Evolutionary conservation across 2,888 invertebrate species (phyloP).

Genomic region (Epinotia nisella): DNA sequence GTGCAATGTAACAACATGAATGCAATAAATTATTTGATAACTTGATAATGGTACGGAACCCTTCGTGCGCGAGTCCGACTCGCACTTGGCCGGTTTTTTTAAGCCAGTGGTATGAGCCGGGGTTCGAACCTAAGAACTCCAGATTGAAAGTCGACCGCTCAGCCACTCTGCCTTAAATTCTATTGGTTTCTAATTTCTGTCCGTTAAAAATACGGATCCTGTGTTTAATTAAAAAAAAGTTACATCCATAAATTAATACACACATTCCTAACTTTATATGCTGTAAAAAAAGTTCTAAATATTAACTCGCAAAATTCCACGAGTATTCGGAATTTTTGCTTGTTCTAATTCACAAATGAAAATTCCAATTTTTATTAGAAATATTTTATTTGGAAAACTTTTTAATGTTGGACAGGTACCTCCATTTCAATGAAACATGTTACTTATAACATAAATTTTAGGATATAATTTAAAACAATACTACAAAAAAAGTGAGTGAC

Average conservation of each 20-base stretch:
- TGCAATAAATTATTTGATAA: too few species aligned
- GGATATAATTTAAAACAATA: too few species aligned
- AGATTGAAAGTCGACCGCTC: too few species aligned
- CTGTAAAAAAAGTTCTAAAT: background rate
- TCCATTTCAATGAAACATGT: background rate
- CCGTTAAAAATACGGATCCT: background rate
- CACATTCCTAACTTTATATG: background rate
- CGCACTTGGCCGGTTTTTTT: too few species aligned
- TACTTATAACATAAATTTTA: too few species aligned
- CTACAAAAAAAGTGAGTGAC: too few species aligned
- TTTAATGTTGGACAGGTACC: background rate
- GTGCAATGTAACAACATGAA: too few species aligned
- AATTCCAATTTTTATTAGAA: background rate
- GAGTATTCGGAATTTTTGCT: background rate
- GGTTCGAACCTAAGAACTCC: too few species aligned
- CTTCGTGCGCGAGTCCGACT: too few species aligned
- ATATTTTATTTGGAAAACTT: background rate
- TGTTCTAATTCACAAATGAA: slow-evolving; percentile 1
- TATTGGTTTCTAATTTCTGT: background rate
- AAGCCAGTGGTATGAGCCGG: too few species aligned
- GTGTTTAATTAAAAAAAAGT: background rate
- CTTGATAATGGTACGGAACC: too few species aligned
- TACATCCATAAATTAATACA: background rate
- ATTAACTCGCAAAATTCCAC: background rate
- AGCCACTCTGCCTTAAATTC: too few species aligned